Evolutionary conservation across 1,140 invertebrate genomes (phyloP).

Genomic region (Drosophila elegans): DNA sequence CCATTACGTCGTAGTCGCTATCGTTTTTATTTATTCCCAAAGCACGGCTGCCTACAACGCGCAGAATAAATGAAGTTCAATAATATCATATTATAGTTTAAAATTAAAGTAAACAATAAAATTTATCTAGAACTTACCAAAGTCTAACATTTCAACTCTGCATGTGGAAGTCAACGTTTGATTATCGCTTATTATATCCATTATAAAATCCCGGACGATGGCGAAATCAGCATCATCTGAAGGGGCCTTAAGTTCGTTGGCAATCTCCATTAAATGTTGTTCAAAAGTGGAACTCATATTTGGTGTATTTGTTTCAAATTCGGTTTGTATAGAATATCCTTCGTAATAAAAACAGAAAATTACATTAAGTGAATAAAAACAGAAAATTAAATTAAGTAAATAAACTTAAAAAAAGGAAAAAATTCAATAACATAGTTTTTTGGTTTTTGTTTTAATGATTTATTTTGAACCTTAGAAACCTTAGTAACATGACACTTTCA

Average conservation of each 20-base stretch:
- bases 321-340: background rate
- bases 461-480: too few species aligned
- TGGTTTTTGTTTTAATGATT: too few species aligned
- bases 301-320: background rate
- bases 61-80: background rate
- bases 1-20: slow-evolving; percentile 51
- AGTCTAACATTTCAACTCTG: background rate
- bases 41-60: slow-evolving; percentile 38
- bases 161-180: background rate
- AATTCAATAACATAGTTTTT: too few species aligned
- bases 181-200: slow-evolving; percentile 4
- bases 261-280: slow-evolving; percentile 27
- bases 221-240: slow-evolving; percentile 18
- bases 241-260: background rate
- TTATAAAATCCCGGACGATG: slow-evolving; percentile 27
- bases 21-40: slow-evolving; percentile 35
- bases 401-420: too few species aligned
- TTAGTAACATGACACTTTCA: too few species aligned
- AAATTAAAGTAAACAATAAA: too few species aligned
- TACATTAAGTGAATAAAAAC: too few species aligned
- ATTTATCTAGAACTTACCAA: slow-evolving; percentile 35
- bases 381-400: too few species aligned
- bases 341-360: too few species aligned
- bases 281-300: slow-evolving; percentile 40
- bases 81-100: too few species aligned